Percentiles rank a stretch among this genome's conserved stretches.
Evolutionary conservation across 2,888 invertebrate genomes (phyloP).

Genomic region (Hyalella azteca): DNA sequence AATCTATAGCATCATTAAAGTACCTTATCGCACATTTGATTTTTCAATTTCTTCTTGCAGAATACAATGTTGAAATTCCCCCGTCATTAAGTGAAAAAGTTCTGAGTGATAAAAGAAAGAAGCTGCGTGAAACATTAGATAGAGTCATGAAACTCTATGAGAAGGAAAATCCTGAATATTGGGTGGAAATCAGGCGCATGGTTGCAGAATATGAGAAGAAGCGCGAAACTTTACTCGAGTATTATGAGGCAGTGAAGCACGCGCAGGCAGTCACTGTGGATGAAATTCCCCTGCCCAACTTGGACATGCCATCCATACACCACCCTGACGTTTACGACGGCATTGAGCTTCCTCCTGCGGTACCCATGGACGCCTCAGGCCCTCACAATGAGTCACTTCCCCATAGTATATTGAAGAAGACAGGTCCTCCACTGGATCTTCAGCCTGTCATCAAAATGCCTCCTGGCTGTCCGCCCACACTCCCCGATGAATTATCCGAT

Average conservation of each 20-base stretch:
- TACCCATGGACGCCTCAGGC: slow-evolving; percentile 39
- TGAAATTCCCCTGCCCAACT: slow-evolving; percentile 59
- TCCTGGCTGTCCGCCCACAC: slow-evolving; percentile 86
- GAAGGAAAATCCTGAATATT: slow-evolving; percentile 94
- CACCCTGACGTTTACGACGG: slow-evolving; percentile 38
- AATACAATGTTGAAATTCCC: slow-evolving; percentile 92
- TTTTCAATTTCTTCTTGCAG: slow-evolving; percentile 66
- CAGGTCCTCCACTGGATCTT: not conserved
- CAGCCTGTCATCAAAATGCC: slow-evolving; percentile 64
- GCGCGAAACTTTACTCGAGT: slow-evolving; percentile 83
- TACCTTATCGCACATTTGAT: no score
- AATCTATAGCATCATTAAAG: no score
- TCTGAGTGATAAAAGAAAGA: slow-evolving; percentile 92
- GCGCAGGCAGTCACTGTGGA: slow-evolving; percentile 83
- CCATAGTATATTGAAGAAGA: slow-evolving; percentile 53
- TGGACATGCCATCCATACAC: slow-evolving; percentile 53
- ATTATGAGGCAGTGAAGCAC: slow-evolving; percentile 92
- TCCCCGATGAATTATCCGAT: slow-evolving; percentile 76
- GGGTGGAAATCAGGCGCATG: slow-evolving; percentile 86
- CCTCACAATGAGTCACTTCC: slow-evolving; percentile 36
- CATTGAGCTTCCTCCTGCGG: slow-evolving; percentile 39
- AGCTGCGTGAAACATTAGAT: slow-evolving; percentile 92
- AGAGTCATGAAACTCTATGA: slow-evolving; percentile 93
- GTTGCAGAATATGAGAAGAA: slow-evolving; percentile 92
- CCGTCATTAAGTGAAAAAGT: slow-evolving; percentile 96